phyloP scores from a whole-genome alignment of 2,888 invertebrate species.

The Zaprionus bogoriensis region DNA sequence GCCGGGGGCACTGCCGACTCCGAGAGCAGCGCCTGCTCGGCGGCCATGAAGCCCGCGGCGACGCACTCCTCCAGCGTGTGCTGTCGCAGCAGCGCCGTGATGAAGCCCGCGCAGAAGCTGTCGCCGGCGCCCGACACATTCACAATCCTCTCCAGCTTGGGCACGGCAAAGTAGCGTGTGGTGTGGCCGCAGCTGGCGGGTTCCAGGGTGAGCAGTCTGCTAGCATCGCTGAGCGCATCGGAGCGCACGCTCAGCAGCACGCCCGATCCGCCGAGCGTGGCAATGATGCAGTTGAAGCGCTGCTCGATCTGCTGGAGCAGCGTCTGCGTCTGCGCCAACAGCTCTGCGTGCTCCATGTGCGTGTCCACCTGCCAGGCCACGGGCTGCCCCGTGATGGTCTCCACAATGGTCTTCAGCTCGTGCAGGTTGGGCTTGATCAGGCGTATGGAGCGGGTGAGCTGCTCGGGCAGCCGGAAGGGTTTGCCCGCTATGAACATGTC shows the following conservation, averaged over 20 bases:
- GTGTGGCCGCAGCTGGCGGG: constrained; percentile 27
- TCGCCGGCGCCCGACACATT: constrained; percentile 94
- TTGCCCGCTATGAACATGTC: constrained; percentile 90
- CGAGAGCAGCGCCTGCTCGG: constrained; percentile 85
- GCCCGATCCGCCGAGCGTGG: constrained; percentile 87
- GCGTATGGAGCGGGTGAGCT: constrained; percentile 75
- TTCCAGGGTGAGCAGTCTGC: constrained; percentile 55
- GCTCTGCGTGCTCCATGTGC: constrained; percentile 19
- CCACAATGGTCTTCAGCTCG: constrained; percentile 89
- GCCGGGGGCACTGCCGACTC: constrained; percentile 85
- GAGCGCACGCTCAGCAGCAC: constrained; percentile 83
- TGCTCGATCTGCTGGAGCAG: constrained; percentile 82
- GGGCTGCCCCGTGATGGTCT: constrained; percentile 80
- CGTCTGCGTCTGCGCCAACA: constrained; percentile 71
- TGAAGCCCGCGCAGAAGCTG: constrained; percentile 88
- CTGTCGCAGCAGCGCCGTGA: constrained; percentile 85
- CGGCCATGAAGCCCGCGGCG: constrained; percentile 86
- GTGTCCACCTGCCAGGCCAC: constrained; percentile 34
- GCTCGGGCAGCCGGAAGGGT: constrained; percentile 84
- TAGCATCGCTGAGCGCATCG: constrained; percentile 38
- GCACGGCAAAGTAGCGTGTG: constrained; percentile 66
- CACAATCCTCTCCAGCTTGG: constrained; percentile 82
- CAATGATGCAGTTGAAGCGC: constrained; percentile 85
- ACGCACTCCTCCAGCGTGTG: constrained; percentile 85
- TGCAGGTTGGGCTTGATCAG: constrained; percentile 91